phyloP scores from a whole-genome alignment of 2,113 vertebrate genomes.

The Marmota flaviventris region DNA sequence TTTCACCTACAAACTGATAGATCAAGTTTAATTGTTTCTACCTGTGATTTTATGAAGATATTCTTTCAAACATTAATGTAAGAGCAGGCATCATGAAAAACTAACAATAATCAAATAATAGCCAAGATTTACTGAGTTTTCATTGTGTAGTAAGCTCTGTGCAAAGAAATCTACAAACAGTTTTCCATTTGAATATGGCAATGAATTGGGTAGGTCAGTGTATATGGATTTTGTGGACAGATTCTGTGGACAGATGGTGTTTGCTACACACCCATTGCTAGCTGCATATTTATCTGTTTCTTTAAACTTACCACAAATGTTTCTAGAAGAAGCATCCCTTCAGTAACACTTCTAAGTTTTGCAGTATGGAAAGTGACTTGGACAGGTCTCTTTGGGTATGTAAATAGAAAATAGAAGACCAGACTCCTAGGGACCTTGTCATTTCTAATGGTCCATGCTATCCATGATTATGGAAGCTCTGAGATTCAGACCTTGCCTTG shows the following conservation, averaged over 20 bases:
- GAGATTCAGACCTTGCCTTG: not conserved
- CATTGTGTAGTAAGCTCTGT: not conserved
- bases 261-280: not conserved
- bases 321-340: not conserved
- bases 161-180: not conserved
- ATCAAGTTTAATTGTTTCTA: not conserved
- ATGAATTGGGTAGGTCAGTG: not conserved
- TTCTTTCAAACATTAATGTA: slow-evolving; percentile 22
- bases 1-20: not conserved
- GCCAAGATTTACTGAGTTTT: not conserved
- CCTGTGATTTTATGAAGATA: not conserved
- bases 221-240: not conserved
- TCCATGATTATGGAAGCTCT: not conserved
- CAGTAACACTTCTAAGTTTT: not conserved
- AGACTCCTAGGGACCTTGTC: not conserved
- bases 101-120: not conserved
- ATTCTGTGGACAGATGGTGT: not conserved
- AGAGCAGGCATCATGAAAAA: not conserved
- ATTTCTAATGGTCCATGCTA: not conserved
- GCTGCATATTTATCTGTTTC: not conserved
- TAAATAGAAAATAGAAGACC: not conserved
- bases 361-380: not conserved
- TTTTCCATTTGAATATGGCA: not conserved
- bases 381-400: not conserved
- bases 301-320: not conserved